Evolutionary conservation across 2,797 vertebrate species (phyloP).

Genomic region (Limnodromus scolopaceus): DNA sequence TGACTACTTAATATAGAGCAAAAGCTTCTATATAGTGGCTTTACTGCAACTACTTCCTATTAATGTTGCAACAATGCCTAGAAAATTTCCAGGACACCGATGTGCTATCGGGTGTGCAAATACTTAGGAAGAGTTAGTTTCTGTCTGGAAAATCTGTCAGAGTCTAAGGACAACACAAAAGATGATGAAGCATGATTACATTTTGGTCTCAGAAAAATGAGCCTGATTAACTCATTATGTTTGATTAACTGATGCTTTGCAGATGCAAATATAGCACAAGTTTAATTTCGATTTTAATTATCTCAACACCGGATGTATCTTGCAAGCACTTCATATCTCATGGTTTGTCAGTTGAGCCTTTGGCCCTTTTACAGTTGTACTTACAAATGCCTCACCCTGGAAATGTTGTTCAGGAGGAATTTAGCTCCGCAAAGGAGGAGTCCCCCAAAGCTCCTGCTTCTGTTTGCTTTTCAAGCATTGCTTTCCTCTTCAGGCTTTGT

Average conservation of each 20-base stretch:
- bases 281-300: slow-evolving; percentile 53
- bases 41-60: background rate
- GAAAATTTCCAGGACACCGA: background rate
- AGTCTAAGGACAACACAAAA: background rate
- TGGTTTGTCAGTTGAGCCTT: slow-evolving; percentile 14
- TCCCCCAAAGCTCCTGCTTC: background rate
- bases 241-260: slow-evolving; percentile 41
- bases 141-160: slow-evolving; percentile 10
- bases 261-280: slow-evolving; percentile 26
- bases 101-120: background rate
- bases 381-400: slow-evolving; percentile 7
- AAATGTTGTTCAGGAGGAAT: background rate
- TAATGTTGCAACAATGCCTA: background rate
- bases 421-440: background rate
- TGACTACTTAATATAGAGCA: background rate
- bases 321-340: slow-evolving; percentile 8
- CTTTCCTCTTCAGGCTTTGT: background rate
- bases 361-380: slow-evolving; percentile 27
- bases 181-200: background rate
- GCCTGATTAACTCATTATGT: slow-evolving; percentile 41
- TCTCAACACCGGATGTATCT: slow-evolving; percentile 17
- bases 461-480: background rate
- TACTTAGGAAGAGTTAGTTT: background rate
- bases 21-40: background rate
- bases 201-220: slow-evolving; percentile 37